phyloP scores from a whole-genome alignment of 2,888 invertebrate species.

The Zeuzera pyrina region DNA sequence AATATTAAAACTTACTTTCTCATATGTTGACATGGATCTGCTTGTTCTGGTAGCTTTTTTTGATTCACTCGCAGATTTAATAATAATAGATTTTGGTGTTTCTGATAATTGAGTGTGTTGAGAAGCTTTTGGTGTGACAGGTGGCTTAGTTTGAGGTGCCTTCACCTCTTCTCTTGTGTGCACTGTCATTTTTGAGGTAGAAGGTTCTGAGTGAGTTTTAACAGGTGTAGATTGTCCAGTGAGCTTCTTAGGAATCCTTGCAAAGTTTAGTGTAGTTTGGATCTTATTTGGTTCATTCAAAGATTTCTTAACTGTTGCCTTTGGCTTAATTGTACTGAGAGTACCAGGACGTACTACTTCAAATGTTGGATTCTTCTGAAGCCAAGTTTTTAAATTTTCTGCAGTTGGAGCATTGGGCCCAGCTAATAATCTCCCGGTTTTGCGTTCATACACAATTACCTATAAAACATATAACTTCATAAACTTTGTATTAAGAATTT shows the following conservation, averaged over 20 bases:
- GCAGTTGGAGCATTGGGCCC: constrained; percentile 89
- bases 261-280: constrained; percentile 65
- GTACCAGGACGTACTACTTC: constrained; percentile 84
- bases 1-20: constrained; percentile 37
- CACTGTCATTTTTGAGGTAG: constrained; percentile 26
- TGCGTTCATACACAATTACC: constrained; percentile 88
- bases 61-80: constrained; percentile 31
- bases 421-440: constrained; percentile 80
- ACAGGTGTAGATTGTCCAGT: constrained; percentile 26
- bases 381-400: constrained; percentile 85
- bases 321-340: constrained; percentile 56
- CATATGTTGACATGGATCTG: constrained; percentile 34
- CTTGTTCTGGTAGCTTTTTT: constrained; percentile 36
- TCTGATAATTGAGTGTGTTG: constrained; percentile 29
- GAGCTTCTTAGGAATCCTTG: constrained; percentile 45
- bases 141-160: constrained; percentile 26
- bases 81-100: constrained; percentile 40
- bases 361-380: constrained; percentile 89
- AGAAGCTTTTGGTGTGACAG: constrained; percentile 27
- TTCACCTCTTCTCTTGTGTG: constrained; percentile 32
- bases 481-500: constrained; percentile 2
- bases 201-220: constrained; percentile 26
- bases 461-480: constrained; percentile 17
- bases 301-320: constrained; percentile 38
- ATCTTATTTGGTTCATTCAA: constrained; percentile 40